Evolutionary conservation across 2,888 invertebrate species (phyloP).

Genomic region (Girardia tigrina): DNA sequence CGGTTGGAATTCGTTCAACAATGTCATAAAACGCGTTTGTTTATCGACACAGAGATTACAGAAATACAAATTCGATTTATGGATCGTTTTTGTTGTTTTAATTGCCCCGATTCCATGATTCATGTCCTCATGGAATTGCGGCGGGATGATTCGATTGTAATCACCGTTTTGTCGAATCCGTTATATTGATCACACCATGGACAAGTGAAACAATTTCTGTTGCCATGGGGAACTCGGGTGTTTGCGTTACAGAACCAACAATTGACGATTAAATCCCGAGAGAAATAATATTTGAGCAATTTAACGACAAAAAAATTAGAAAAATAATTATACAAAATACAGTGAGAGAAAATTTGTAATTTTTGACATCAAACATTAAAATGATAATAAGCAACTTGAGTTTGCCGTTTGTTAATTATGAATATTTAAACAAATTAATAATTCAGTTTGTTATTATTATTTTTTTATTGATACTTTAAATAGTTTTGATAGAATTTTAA

Average conservation of each 20-base stretch:
- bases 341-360: no score
- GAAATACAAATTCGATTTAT: slow-evolving; percentile 57
- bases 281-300: not conserved
- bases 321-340: no score
- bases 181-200: slow-evolving; percentile 72
- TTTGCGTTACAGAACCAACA: slow-evolving; percentile 77
- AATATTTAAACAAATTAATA: no score
- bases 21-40: slow-evolving; percentile 65
- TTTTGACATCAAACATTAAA: no score
- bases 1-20: slow-evolving; percentile 65
- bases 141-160: slow-evolving; percentile 59
- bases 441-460: no score
- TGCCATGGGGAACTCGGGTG: slow-evolving; percentile 59
- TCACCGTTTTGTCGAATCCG: slow-evolving; percentile 64
- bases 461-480: no score
- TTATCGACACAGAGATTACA: slow-evolving; percentile 67
- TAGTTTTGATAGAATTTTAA: no score
- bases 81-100: slow-evolving; percentile 61
- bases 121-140: slow-evolving; percentile 53
- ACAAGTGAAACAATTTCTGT: slow-evolving; percentile 66
- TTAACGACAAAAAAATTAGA: no score
- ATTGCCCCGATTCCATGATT: slow-evolving; percentile 57
- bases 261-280: slow-evolving; percentile 58
- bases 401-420: no score
- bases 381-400: no score